These are phyloP conservation scores for Habropoda laboriosa DNA, from an alignment of 1,140 invertebrate genomes.

Conservation along the genomic window DNA sequence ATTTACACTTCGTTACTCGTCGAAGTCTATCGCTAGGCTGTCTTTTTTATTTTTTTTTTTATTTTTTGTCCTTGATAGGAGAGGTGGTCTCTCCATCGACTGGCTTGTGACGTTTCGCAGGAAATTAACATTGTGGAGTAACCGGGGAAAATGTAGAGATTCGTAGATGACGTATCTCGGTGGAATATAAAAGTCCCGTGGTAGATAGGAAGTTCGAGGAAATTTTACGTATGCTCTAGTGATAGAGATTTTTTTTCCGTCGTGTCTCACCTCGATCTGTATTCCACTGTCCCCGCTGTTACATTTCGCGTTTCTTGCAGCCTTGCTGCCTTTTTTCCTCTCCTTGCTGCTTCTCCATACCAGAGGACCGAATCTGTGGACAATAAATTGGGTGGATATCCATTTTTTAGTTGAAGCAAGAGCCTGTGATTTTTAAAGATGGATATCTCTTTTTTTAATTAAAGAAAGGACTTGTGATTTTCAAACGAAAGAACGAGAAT, in stretches of 20 bases:
- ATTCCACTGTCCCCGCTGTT: constrained; percentile 90
- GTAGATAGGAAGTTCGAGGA: neutral
- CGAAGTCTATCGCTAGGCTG: neutral
- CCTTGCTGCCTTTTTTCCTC: constrained; percentile 86
- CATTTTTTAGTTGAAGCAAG: too few relatives aligned
- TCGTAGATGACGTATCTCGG: neutral
- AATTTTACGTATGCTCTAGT: neutral
- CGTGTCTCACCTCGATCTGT: constrained; percentile 85
- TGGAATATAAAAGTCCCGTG: too few relatives aligned
- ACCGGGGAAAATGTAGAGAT: too few relatives aligned
- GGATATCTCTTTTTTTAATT: too few relatives aligned
- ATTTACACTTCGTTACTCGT: constrained; percentile 40
- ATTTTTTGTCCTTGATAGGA: neutral
- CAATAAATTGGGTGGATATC: too few relatives aligned
- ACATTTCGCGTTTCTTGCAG: constrained; percentile 87
- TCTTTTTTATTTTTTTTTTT: neutral
- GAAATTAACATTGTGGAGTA: neutral
- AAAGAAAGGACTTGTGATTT: too few relatives aligned
- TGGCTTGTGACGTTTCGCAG: neutral
- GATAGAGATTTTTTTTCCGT: neutral
- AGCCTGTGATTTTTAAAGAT: too few relatives aligned
- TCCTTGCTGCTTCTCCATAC: constrained; percentile 89
- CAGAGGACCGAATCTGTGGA: constrained; percentile 85
- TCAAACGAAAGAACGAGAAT: too few relatives aligned
- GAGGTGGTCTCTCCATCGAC: constrained; percentile 6